Percentiles rank a stretch among this genome's conserved stretches.
Evolutionary conservation across 1,140 invertebrate species (phyloP).

Genomic region (Hypsibius dujardini): DNA sequence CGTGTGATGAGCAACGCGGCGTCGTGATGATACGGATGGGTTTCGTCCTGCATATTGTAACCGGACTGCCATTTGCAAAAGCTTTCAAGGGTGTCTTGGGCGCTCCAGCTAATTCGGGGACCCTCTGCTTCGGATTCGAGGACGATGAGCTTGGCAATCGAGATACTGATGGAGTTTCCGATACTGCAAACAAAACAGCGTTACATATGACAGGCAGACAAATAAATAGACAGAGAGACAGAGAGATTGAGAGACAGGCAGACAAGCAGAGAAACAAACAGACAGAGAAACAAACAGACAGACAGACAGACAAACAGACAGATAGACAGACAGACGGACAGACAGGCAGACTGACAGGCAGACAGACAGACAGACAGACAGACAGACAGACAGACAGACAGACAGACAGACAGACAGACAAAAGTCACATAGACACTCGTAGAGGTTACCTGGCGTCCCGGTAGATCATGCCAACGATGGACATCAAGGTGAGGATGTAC

Average conservation of each 20-base stretch:
- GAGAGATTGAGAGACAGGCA: too few relatives aligned
- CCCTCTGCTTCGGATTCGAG: conserved; percentile 32
- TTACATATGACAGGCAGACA: conserved; percentile 16
- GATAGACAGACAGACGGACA: too few relatives aligned
- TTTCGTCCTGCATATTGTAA: conserved; percentile 38
- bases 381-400: too few relatives aligned
- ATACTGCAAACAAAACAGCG: conserved; percentile 45
- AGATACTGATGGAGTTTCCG: conserved; percentile 57
- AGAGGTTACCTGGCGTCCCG: conserved; percentile 20
- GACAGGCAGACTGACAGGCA: too few relatives aligned
- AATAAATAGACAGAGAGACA: too few relatives aligned
- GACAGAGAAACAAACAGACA: too few relatives aligned
- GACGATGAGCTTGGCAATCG: conserved; percentile 49
- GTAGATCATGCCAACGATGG: conserved; percentile 42
- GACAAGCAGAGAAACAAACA: too few relatives aligned
- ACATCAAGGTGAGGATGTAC: conserved; percentile 62
- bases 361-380: too few relatives aligned
- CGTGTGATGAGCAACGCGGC: conserved; percentile 54
- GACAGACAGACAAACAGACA: too few relatives aligned
- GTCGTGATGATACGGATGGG: conserved; percentile 44
- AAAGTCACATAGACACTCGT: too few relatives aligned
- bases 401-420: too few relatives aligned
- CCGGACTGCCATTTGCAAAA: conserved; percentile 53
- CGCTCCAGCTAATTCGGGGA: conserved; percentile 28
- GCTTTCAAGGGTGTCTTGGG: conserved; percentile 45